A percentile compares a stretch with the other conserved stretches of the same genome.
phyloP scores from a whole-genome alignment of 2,888 invertebrate species.

The Melieria picta region DNA sequence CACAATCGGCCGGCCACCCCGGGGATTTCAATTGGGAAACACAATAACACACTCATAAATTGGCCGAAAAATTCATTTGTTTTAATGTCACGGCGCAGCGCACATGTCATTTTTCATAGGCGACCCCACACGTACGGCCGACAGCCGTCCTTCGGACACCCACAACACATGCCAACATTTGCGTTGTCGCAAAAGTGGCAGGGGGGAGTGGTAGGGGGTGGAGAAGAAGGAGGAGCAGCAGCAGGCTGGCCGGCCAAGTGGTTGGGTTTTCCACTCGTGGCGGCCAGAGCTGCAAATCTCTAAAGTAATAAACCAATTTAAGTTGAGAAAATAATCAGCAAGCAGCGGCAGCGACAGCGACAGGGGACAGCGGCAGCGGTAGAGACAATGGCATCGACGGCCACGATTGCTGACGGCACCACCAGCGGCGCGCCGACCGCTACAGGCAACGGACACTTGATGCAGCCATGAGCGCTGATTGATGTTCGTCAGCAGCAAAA shows the following conservation, averaged over 20 bases:
- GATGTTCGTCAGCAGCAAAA: slow-evolving; percentile 17
- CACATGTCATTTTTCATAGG: slow-evolving; percentile 41
- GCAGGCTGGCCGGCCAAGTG: no score
- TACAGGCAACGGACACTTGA: slow-evolving; percentile 31
- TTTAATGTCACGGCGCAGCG: slow-evolving; percentile 42
- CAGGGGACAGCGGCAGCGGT: neutral
- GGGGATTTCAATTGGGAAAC: slow-evolving; percentile 23
- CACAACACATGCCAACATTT: slow-evolving; percentile 22
- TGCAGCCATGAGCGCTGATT: slow-evolving; percentile 28
- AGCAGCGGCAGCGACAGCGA: slow-evolving; percentile 1
- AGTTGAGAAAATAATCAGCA: slow-evolving; percentile 38
- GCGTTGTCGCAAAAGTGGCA: neutral
- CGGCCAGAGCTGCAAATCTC: slow-evolving; percentile 22
- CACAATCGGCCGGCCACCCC: neutral
- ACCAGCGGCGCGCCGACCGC: slow-evolving; percentile 3
- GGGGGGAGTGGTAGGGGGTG: neutral
- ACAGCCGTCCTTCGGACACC: neutral
- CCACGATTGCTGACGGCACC: slow-evolving; percentile 39
- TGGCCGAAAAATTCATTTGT: slow-evolving; percentile 46
- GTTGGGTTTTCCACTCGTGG: neutral
- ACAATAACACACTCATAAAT: slow-evolving; percentile 40
- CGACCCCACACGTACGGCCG: slow-evolving; percentile 9
- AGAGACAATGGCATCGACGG: slow-evolving; percentile 18
- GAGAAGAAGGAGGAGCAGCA: neutral
- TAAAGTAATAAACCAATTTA: slow-evolving; percentile 38